These are phyloP conservation scores for Phymastichus coffea DNA, from an alignment of 1,140 invertebrate species.

Conservation along the genomic window DNA sequence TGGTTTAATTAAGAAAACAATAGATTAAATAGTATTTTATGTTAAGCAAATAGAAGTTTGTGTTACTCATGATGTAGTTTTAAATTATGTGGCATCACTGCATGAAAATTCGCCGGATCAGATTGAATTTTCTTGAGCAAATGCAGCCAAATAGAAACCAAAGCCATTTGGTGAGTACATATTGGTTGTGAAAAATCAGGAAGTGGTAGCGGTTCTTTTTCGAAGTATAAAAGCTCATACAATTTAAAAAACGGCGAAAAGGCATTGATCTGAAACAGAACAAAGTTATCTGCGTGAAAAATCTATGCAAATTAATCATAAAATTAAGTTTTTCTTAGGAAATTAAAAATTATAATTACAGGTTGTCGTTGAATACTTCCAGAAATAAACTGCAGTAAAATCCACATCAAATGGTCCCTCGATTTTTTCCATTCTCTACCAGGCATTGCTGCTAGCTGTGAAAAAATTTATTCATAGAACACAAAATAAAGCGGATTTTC, in stretches of 20 bases:
- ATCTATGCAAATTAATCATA: no score
- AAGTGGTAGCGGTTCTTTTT: constrained; percentile 84
- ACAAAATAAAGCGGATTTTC: no score
- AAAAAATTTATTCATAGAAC: constrained; percentile 4
- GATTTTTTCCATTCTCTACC: constrained; percentile 82
- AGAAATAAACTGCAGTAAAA: constrained; percentile 94
- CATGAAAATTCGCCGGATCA: constrained; percentile 74
- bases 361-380: constrained; percentile 95
- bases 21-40: constrained; percentile 3
- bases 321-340: no score
- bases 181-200: constrained; percentile 85
- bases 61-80: constrained; percentile 81
- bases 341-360: no score
- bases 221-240: constrained; percentile 90
- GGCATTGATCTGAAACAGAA: constrained; percentile 68
- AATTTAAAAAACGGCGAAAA: constrained; percentile 89
- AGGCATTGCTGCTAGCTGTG: constrained; percentile 70
- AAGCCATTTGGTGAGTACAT: constrained; percentile 89
- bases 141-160: constrained; percentile 96
- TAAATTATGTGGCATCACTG: constrained; percentile 79
- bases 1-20: constrained; percentile 13
- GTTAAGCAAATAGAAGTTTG: not conserved
- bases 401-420: constrained; percentile 96
- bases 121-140: constrained; percentile 88
- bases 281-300: no score